Conservation (phyloP, 2,888 invertebrate species). For the Pristionchus mayeri region DNA sequence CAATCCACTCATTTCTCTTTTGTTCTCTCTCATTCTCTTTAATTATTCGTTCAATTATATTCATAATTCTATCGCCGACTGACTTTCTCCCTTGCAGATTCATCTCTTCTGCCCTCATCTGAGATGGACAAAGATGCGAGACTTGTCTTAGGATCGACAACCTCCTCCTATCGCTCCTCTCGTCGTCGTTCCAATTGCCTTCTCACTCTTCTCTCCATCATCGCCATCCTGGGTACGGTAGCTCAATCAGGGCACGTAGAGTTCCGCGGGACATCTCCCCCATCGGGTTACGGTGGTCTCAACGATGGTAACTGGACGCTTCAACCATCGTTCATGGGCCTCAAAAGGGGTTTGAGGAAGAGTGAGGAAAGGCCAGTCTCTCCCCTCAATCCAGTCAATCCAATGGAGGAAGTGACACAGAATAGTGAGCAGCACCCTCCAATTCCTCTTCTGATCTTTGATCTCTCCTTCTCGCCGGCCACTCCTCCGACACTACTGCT, state of each 20-base stretch:
- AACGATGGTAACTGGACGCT: conserved; percentile 47
- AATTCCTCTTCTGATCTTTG: neutral
- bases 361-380: neutral
- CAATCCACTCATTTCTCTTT: no score
- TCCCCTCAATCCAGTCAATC: no score
- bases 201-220: conserved; percentile 30
- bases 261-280: neutral
- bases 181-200: conserved; percentile 26
- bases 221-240: conserved; percentile 49
- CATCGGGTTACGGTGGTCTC: neutral
- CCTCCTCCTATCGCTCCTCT: conserved; percentile 4
- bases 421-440: neutral
- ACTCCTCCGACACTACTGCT: neutral
- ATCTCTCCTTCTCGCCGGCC: neutral
- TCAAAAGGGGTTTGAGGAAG: neutral
- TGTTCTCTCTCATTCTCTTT: no score
- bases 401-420: neutral
- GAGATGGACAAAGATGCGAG: conserved; percentile 27
- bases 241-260: neutral
- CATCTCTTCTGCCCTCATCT: neutral
- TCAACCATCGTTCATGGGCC: neutral
- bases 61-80: no score
- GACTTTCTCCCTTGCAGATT: neutral
- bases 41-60: no score
- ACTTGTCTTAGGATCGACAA: neutral